Percentiles rank a stretch among this genome's conserved stretches.
These are phyloP conservation scores for Echiichthys vipera DNA, from an alignment of 2,797 vertebrate genomes.

Conservation along the genomic window DNA sequence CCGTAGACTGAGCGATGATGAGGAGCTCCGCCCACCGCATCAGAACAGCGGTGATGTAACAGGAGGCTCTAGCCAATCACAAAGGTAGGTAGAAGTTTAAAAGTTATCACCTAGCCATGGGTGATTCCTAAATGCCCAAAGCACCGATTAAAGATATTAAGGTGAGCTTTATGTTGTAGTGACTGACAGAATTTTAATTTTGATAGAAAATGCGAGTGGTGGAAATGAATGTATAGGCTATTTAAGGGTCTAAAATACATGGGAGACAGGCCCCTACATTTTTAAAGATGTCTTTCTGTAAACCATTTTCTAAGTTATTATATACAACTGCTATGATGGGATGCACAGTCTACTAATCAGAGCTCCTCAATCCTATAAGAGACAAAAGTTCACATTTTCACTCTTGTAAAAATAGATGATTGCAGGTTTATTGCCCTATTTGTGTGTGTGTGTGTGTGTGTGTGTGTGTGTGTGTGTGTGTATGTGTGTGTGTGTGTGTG, in stretches of 20 bases:
- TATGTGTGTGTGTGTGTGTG: too few relatives aligned
- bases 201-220: too few relatives aligned
- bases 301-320: too few relatives aligned
- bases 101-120: not conserved
- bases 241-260: too few relatives aligned
- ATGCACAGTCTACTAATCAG: not conserved
- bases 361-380: not conserved
- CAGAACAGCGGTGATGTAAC: slow-evolving; percentile 15
- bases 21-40: too few relatives aligned
- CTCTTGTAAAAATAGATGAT: not conserved
- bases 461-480: too few relatives aligned
- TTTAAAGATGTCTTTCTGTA: too few relatives aligned
- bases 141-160: not conserved
- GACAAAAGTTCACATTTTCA: not conserved
- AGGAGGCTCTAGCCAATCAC: slow-evolving; percentile 33
- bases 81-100: not conserved
- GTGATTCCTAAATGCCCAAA: not conserved
- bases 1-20: too few relatives aligned
- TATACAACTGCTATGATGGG: too few relatives aligned
- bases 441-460: too few relatives aligned
- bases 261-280: too few relatives aligned
- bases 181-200: not conserved
- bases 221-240: too few relatives aligned
- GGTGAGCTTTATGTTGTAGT: not conserved
- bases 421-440: not conserved